These are phyloP conservation scores for Hoplostethus mediterraneus DNA, from an alignment of 2,797 vertebrate genomes.

Conservation along the genomic window DNA sequence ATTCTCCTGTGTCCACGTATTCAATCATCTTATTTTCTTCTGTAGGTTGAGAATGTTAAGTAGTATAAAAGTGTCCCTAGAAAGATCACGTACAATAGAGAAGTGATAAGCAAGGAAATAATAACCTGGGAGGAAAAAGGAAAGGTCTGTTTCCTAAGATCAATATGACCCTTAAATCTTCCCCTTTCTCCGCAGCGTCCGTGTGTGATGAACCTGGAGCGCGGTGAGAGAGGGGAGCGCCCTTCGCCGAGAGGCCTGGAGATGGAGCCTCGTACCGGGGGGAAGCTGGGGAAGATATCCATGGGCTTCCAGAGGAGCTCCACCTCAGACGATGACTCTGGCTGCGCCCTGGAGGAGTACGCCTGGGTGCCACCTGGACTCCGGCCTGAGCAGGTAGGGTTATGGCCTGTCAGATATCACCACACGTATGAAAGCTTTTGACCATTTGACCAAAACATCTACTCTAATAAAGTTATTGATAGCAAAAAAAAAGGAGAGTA, in stretches of 20 bases:
- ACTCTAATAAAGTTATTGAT: too few relatives aligned
- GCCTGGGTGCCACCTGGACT: conserved; percentile 96
- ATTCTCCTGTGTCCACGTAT: background rate
- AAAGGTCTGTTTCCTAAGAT: background rate
- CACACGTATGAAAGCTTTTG: background rate
- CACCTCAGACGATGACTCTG: conserved; percentile 96
- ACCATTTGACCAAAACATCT: too few relatives aligned
- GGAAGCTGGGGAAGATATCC: conserved; percentile 84
- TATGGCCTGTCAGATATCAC: background rate
- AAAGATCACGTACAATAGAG: background rate
- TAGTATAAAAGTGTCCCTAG: background rate
- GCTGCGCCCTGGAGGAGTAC: conserved; percentile 97
- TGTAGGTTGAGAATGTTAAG: background rate
- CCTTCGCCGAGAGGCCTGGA: conserved; percentile 80
- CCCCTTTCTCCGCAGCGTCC: conserved; percentile 51
- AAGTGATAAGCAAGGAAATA: conserved; percentile 3
- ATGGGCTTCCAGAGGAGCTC: conserved; percentile 95
- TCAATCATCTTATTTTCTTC: background rate
- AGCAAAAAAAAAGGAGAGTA: too few relatives aligned
- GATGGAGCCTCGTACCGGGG: conserved; percentile 88
- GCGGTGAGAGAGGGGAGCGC: conserved; percentile 72
- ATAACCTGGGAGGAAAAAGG: background rate
- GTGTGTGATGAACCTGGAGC: conserved; percentile 87
- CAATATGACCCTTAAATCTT: conserved; percentile 21
- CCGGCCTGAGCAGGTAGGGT: conserved; percentile 92